Conservation (phyloP, 2,888 invertebrate genomes). For the Cylindroiulus punctatus region DNA sequence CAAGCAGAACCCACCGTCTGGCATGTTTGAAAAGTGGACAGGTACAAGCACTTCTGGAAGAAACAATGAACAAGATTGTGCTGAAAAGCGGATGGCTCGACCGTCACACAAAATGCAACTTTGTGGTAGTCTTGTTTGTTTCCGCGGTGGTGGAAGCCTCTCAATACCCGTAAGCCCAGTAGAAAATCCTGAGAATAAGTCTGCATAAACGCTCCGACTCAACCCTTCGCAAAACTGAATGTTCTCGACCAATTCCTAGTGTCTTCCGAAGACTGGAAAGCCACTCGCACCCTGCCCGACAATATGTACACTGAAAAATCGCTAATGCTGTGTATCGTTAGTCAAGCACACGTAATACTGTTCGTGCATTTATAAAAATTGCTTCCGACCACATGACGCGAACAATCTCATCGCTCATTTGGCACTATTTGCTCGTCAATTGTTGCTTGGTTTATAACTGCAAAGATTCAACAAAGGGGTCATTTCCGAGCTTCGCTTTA, state of each 20-base stretch:
- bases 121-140: neutral
- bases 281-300: neutral
- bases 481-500: no score
- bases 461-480: neutral
- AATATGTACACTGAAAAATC: neutral
- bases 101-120: slow-evolving; percentile 9
- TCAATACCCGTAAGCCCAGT: slow-evolving; percentile 18
- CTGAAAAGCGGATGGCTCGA: neutral
- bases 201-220: neutral
- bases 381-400: neutral
- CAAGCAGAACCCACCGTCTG: neutral
- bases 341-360: neutral
- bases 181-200: slow-evolving; percentile 18
- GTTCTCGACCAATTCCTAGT: neutral
- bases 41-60: slow-evolving; percentile 18
- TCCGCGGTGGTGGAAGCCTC: neutral
- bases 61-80: slow-evolving; percentile 7
- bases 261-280: neutral
- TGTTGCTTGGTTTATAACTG: neutral
- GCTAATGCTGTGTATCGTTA: neutral
- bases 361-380: neutral
- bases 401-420: neutral
- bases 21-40: neutral
- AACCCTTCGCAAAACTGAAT: no score
- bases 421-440: neutral